Base-by-base conservation (phyloP, 2,797 vertebrate species). In the Sternotherus odoratus region DNA sequence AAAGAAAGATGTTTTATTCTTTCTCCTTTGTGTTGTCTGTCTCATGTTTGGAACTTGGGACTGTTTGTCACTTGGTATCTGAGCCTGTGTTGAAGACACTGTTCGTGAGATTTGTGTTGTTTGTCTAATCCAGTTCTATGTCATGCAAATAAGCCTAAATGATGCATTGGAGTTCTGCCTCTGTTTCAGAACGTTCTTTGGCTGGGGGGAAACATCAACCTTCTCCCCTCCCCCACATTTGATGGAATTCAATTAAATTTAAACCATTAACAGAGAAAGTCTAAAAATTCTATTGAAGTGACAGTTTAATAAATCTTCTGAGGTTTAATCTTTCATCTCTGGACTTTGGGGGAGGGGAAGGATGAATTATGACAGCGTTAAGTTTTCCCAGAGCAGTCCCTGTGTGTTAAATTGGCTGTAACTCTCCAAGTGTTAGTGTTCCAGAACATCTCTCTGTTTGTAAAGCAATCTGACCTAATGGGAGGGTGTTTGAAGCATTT, bases 231-330 rank as follows among this genome's bases (percentile, higher is more conserved):
- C 89, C 88, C 46, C 53, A 90, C 77, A n/a, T 94, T 94, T 92
- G 84, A 63, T 78, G 36, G 95, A 95, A 96, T 97, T 96, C 93
- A 96, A 96, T 97, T 97, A 95, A 90, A 96, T 92, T 95, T 96
- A 97, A 97, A 94, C 95, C 94, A 97, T 96, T 97, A 97, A 94
- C 95, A 95, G 53, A 91, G 88, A 97, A 96, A 96, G 87, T 95
- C 95, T 96, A 96, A 97, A 96, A 96, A 94, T 96, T 97, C 96
- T 97, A 95, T 97, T 97, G 96, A 97, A 97, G 93, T 94, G 96
- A 95, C 96, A 97, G 88, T 96, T 97, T 96, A 96, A 97, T 97
- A 97, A 97, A 97, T 96, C 96, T 96, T 96, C 85, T 91, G 54
- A 56, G 88, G 90, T 95, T 96, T 96, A 96, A 97, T 96, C 95